Evolutionary conservation across 1,140 invertebrate genomes (phyloP).

Genomic region (Zaprionus inermis): DNA sequence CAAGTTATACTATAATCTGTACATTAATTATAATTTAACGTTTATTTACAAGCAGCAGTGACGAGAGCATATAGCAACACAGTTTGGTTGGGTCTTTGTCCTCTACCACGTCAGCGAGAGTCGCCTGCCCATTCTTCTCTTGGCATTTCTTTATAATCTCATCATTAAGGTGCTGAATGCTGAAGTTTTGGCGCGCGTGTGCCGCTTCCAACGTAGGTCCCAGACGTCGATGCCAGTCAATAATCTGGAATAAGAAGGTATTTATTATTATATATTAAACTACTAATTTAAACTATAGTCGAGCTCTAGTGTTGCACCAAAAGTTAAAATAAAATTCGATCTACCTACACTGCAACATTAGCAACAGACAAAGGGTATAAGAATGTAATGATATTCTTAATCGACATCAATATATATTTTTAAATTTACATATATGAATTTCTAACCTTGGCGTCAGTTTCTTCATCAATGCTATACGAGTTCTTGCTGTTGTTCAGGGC

Average conservation of each 20-base stretch:
- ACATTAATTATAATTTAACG: background rate
- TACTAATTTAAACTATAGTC: no score
- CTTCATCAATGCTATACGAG: conserved; percentile 31
- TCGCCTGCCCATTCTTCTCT: conserved; percentile 34
- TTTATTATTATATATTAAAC: background rate
- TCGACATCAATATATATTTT: no score
- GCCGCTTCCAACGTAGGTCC: conserved; percentile 67
- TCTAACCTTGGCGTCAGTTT: conserved; percentile 34
- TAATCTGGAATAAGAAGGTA: conserved; percentile 46
- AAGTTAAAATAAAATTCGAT: no score
- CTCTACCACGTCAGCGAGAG: conserved; percentile 60
- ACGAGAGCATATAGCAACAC: conserved; percentile 73
- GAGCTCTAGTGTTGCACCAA: no score
- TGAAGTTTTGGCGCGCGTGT: conserved; percentile 75
- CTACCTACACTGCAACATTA: no score
- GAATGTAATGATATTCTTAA: background rate
- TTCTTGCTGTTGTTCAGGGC: background rate
- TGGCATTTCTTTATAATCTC: conserved; percentile 66
- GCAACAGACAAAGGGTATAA: no score
- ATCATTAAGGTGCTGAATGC: conserved; percentile 66
- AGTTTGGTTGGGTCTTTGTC: conserved; percentile 60
- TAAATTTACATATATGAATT: background rate
- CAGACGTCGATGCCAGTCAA: conserved; percentile 70
- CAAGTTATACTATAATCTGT: background rate
- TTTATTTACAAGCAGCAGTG: conserved; percentile 62